Evolutionary conservation across 2,113 vertebrate genomes (phyloP).

Genomic region (Oxygymnocypris stewartii): DNA sequence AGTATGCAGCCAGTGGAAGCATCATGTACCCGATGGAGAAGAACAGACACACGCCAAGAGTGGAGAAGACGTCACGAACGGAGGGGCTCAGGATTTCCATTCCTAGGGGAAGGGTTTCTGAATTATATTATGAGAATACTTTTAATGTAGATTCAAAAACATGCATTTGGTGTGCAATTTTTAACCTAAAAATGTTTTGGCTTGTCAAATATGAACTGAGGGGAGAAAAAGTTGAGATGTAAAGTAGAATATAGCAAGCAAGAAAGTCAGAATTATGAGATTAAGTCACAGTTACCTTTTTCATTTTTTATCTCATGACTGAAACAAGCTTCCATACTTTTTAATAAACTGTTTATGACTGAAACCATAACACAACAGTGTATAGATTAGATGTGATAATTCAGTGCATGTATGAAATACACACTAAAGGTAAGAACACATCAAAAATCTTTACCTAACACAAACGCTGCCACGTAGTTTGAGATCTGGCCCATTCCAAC

Average conservation of each 20-base stretch:
- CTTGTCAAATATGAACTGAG: too few species aligned
- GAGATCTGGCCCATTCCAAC: conserved; percentile 87
- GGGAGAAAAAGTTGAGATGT: background rate
- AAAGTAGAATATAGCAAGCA: background rate
- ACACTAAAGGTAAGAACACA: background rate
- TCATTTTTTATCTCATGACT: background rate
- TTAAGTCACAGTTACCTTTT: background rate
- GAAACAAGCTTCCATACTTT: background rate
- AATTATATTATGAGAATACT: background rate
- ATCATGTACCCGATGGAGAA: conserved; percentile 87
- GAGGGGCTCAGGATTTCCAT: conserved; percentile 84
- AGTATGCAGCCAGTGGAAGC: conserved; percentile 83
- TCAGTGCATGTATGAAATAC: background rate
- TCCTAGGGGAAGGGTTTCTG: conserved; percentile 70
- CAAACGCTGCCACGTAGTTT: conserved; percentile 88
- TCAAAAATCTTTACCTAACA: conserved; percentile 78
- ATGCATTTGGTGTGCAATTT: background rate
- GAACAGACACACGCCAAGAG: conserved; percentile 83
- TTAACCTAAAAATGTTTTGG: background rate
- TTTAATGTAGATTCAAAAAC: background rate
- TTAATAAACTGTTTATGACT: background rate
- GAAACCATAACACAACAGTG: background rate
- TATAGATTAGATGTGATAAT: background rate
- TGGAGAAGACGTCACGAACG: conserved; percentile 81
- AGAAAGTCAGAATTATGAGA: background rate